phyloP scores from a whole-genome alignment of 1,140 invertebrate species.

The Brachionus koreanus region DNA sequence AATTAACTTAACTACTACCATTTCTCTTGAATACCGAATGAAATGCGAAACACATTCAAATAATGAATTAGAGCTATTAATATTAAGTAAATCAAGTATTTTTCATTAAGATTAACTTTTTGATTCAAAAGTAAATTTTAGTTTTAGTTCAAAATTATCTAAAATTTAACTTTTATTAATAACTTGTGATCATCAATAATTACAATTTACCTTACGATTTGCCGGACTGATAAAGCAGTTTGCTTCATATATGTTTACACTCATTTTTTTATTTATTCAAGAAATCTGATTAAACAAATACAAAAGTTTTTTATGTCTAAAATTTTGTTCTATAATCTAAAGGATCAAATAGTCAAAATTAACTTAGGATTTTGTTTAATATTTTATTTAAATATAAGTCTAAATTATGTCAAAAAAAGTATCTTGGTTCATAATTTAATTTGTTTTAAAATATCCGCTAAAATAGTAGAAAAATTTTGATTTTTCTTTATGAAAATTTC shows the following conservation, averaged over 20 bases:
- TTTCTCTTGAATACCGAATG: not conserved
- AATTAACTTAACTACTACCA: not conserved
- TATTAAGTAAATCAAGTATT: not conserved
- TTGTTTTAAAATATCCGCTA: too few species aligned
- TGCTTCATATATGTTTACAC: not conserved
- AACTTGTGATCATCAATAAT: not conserved
- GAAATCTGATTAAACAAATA: not conserved
- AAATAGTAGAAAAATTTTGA: too few species aligned
- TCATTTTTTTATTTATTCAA: not conserved
- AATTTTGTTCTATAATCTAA: not conserved
- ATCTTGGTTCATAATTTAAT: too few species aligned
- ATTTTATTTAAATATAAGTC: not conserved
- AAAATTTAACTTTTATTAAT: not conserved
- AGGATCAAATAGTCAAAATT: not conserved
- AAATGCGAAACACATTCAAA: not conserved
- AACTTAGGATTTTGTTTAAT: not conserved
- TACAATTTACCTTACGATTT: not conserved
- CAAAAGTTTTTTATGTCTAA: not conserved
- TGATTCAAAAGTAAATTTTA: not conserved
- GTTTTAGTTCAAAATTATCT: not conserved
- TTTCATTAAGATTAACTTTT: not conserved
- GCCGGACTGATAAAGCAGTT: not conserved
- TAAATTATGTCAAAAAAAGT: not conserved
- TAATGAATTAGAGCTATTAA: not conserved
- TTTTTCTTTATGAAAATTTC: too few species aligned